Base-by-base conservation (phyloP, 2,113 vertebrate species). In the Erinaceus europaeus region DNA sequence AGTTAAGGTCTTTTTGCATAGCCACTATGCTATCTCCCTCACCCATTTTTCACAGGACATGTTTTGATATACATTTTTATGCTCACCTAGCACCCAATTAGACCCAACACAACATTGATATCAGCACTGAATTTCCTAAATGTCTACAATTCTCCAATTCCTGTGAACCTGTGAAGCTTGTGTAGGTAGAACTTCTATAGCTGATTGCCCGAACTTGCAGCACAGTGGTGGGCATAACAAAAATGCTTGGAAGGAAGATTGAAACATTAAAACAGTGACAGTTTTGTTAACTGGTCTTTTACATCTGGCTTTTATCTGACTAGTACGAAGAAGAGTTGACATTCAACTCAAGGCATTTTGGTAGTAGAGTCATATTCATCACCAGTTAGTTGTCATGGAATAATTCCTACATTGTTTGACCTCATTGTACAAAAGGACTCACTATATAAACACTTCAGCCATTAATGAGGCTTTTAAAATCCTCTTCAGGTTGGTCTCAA, bases 321-420 rank as follows among this genome's bases (percentile, higher is more conserved):
- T 36, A 25, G 40, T 67, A 34, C 83, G 36, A 72, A 10, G 20
- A 18, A 72, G 5, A 44, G 18, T 13, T 40, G 46, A 1, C 32
- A 71, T 40, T 84, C 6, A 29, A 25, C 69, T 15, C 29, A 32
- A 67, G 38, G 44, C 14, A 57, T 59, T 55, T 23, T 61, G n/a
- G 14, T 18, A 42, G 13, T 25, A 15, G 36, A 72, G 36, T 12
- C 57, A 48, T 17, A 29, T 9, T 74, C 57, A 3, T 68, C 50
- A 57, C 32, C 44, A 50, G 17, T 69, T 21, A 50, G 17, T 69
- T 21, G 36, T 75, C 76, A 90, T 83, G 86, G 88, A 89, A 88
- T 78, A 94, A 92, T 94, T 95, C 94, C 79, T 75, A 84, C 48
- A 90, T 93, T 91, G 93, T 91, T 94, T 94, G 90, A 90, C 94